Conservation (phyloP, 2,797 vertebrate genomes). For the Etheostoma perlongum region DNA sequence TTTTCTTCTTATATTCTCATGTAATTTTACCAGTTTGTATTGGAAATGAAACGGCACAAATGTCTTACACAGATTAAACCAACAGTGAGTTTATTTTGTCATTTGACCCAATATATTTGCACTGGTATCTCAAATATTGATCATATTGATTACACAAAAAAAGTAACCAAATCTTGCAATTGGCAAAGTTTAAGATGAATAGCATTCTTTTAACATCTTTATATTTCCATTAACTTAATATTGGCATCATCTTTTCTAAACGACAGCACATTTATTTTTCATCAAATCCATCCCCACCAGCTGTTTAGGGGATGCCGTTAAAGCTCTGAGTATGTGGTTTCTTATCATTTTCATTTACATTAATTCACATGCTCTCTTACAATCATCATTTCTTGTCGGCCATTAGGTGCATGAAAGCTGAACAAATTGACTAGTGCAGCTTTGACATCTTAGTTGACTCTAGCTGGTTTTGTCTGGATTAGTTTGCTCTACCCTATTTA, state of each 20-base stretch:
- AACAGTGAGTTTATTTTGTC: not conserved
- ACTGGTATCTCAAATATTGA: not conserved
- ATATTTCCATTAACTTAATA: not conserved
- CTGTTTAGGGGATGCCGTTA: not conserved
- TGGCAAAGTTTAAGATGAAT: not conserved
- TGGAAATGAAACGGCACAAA: not conserved
- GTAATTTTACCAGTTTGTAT: not conserved
- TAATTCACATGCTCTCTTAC: not conserved
- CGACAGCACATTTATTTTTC: not conserved
- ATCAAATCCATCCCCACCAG: not conserved
- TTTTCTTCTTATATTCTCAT: not conserved
- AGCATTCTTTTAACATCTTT: not conserved
- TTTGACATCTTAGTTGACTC: too few relatives aligned
- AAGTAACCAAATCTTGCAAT: not conserved
- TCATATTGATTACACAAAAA: not conserved
- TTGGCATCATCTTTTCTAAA: not conserved
- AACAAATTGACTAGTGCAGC: too few relatives aligned
- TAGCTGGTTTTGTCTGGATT: too few relatives aligned
- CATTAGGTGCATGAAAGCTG: too few relatives aligned
- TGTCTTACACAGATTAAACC: not conserved
- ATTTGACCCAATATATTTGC: not conserved
- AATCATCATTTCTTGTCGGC: not conserved
- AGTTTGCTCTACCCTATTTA: not conserved
- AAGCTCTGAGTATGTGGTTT: not conserved
- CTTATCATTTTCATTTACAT: not conserved